Evolutionary conservation across 2,797 vertebrate species (phyloP).

Genomic region (Petrocephalus schoutedeni): DNA sequence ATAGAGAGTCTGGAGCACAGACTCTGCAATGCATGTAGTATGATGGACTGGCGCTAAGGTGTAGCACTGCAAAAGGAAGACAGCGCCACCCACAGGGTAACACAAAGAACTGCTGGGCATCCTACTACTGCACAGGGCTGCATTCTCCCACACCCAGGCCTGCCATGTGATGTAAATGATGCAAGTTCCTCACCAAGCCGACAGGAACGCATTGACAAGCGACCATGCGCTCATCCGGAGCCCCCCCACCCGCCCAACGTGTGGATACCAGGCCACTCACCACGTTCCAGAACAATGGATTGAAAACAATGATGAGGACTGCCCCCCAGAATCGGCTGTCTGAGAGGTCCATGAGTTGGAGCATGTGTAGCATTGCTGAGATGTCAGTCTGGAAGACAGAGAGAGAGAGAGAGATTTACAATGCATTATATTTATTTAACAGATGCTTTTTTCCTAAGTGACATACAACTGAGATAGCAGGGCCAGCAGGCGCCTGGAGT

Average conservation of each 20-base stretch:
- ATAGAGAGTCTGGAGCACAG: neutral
- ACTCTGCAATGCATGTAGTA: neutral
- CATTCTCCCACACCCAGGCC: neutral
- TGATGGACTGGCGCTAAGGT: neutral
- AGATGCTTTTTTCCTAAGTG: neutral
- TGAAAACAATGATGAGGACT: conserved; percentile 63
- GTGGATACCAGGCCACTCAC: conserved; percentile 51
- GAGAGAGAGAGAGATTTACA: conserved; percentile 9
- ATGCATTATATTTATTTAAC: neutral
- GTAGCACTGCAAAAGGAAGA: neutral
- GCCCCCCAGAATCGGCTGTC: conserved; percentile 61
- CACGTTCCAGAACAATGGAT: conserved; percentile 79
- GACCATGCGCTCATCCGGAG: neutral
- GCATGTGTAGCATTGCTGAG: conserved; percentile 54
- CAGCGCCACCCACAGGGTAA: neutral
- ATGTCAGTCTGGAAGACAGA: conserved; percentile 53
- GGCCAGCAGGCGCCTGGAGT: neutral
- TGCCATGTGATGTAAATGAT: neutral
- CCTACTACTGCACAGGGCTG: neutral
- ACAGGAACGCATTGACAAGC: neutral
- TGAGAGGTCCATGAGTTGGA: conserved; percentile 52
- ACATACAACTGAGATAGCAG: neutral
- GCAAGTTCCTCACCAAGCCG: neutral
- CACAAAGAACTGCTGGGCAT: neutral
- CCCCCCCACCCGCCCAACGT: neutral